phyloP scores from a whole-genome alignment of 2,113 vertebrate genomes.

The Isichthys henryi region DNA sequence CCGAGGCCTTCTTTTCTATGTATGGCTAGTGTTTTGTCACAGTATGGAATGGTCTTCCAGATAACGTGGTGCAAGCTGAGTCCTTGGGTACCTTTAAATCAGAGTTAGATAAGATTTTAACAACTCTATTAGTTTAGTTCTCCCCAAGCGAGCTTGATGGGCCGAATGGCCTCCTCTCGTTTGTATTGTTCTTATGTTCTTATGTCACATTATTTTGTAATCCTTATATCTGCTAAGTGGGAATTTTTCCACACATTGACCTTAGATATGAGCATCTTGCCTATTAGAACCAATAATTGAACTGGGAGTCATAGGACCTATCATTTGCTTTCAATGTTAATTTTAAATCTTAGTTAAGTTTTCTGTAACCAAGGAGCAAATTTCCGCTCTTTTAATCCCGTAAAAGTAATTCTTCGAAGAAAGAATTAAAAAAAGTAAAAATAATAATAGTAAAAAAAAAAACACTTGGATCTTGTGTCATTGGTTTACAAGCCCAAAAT shows the following conservation, averaged over 20 bases:
- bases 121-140: no score
- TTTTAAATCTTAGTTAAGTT: slow-evolving; percentile 49
- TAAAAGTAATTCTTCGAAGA: slow-evolving; percentile 20
- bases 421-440: background rate
- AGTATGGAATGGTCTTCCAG: no score
- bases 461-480: background rate
- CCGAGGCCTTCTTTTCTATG: slow-evolving; percentile 12
- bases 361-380: slow-evolving; percentile 21
- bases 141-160: no score
- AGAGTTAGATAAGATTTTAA: no score
- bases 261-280: slow-evolving; percentile 31
- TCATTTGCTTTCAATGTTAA: slow-evolving; percentile 46
- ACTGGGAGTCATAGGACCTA: slow-evolving; percentile 46
- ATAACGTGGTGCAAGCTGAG: no score
- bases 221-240: slow-evolving; percentile 13
- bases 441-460: background rate
- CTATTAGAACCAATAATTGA: slow-evolving; percentile 44
- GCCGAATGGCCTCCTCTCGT: no score
- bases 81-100: no score
- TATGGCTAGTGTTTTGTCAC: slow-evolving; percentile 38
- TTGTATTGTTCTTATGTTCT: no score
- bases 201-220: slow-evolving; percentile 30
- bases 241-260: slow-evolving; percentile 39
- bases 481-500: background rate
- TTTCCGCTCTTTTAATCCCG: slow-evolving; percentile 19